These are phyloP conservation scores for Dyspetes luteomarginatus DNA, from an alignment of 2,888 invertebrate species.

Conservation along the genomic window DNA sequence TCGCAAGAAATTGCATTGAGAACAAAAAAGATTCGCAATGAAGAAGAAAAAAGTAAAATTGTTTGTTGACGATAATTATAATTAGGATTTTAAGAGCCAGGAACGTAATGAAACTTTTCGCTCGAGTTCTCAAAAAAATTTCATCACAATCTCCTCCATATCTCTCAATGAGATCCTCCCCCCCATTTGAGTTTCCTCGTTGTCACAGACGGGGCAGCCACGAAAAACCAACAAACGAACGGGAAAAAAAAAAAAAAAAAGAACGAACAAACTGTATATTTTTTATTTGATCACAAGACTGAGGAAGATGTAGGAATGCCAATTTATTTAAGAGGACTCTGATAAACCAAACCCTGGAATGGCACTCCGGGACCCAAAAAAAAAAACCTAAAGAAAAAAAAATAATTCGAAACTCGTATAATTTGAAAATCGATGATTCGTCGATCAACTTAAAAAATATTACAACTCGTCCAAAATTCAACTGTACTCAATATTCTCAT, in stretches of 20 bases:
- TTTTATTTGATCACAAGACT: conserved; percentile 66
- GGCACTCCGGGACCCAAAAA: conserved; percentile 24
- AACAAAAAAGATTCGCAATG: background rate
- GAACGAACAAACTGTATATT: conserved; percentile 53
- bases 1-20: background rate
- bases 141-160: conserved; percentile 24
- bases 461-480: background rate
- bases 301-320: conserved; percentile 62
- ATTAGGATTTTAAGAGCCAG: conserved; percentile 47
- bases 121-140: conserved; percentile 44
- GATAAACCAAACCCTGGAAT: conserved; percentile 54
- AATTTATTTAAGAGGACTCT: conserved; percentile 63
- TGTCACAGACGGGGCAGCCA: conserved; percentile 59
- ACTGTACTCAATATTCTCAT: conserved; percentile 22
- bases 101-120: conserved; percentile 44
- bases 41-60: background rate
- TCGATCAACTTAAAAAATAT: too few species aligned
- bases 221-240: background rate
- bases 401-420: conserved; percentile 6
- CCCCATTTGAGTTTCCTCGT: conserved; percentile 14
- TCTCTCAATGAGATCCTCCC: background rate
- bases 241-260: background rate
- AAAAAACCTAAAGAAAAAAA: too few species aligned
- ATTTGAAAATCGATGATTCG: background rate
- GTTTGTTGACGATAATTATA: conserved; percentile 52